A percentile compares a stretch with the other conserved stretches of the same genome.
Conservation (phyloP, 2,113 vertebrate species). For the Tauraco erythrolophus region DNA sequence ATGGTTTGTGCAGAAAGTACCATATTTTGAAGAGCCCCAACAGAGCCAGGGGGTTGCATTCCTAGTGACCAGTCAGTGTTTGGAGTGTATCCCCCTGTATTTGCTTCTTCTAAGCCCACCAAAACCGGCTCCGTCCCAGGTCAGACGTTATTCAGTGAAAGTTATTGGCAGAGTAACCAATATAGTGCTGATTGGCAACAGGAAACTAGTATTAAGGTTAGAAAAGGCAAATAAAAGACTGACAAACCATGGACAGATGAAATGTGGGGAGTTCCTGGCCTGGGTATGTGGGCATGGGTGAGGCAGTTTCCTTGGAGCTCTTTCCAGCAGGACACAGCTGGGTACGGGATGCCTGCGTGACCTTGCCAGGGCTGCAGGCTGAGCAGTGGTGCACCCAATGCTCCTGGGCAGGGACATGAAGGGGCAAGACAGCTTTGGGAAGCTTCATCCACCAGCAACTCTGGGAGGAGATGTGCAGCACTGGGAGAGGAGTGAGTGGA, state of each 20-base stretch:
- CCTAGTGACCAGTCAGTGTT: background rate
- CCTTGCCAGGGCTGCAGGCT: rapidly evolving
- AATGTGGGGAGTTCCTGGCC: background rate
- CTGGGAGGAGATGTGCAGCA: rapidly evolving
- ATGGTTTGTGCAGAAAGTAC: background rate
- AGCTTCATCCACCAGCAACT: background rate
- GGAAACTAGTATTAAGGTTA: background rate
- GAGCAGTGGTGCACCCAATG: background rate
- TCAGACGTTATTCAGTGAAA: background rate
- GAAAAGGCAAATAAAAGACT: background rate
- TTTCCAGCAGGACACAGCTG: rapidly evolving
- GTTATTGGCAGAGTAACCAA: background rate
- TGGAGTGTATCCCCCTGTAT: background rate
- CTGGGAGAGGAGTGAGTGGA: background rate
- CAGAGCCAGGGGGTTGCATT: background rate
- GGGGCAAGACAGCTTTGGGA: background rate
- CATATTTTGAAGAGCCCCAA: background rate
- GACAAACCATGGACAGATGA: rapidly evolving
- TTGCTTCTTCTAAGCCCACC: background rate
- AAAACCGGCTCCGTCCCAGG: background rate
- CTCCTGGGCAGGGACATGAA: background rate
- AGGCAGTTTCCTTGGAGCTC: background rate
- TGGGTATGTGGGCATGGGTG: rapidly evolving
- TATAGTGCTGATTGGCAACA: background rate
- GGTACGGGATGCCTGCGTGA: rapidly evolving